Base-by-base conservation (phyloP, 1,140 invertebrate species). In the Caenorhabditis briggsae region DNA sequence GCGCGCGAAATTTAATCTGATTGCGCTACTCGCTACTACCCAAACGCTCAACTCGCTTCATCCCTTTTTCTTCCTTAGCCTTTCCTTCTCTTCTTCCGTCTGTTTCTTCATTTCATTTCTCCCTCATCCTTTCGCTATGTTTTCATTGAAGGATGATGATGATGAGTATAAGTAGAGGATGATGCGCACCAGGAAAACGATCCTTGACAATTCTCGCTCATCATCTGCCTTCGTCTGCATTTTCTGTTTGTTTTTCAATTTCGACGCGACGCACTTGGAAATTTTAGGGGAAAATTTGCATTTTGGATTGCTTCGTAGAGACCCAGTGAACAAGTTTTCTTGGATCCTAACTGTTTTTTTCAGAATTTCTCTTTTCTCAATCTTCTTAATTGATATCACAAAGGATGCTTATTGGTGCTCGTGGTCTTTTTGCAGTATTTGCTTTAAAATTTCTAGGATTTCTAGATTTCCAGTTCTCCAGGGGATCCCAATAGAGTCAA, bases 1-100 rank as follows among this genome's bases (percentile, higher is more conserved):
- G 23, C 64, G 64, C 70, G 70, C 70, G 70, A 78, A 78, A 78
- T 78, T 78, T 78, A 78, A 78, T 78, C 70, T 78, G 70, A 78
- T 78, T 78, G 70, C 70, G 70, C 70, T 83, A 58, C 82, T 83
- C 41, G 33, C 78, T 82, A 53, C 78, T 82, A 55, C 82, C 46
- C 33, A 33, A 33, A 33, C 33, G 53, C 82, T 59, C 55, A 11
- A 83, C 58, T 48, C 78, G 48, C 78, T 82, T 82, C 78, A 58
- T 56, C 82, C 18, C 11, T 25, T 14, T 83, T 61, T 9, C 16
- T 83, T 41, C 82, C 41, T 83, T 25, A 41, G 20, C 58, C 50
- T 61, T 59, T 83, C 20, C 7, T 55, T 78, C 82, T 5, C 18
- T 56, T 5, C 33, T 59, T 83, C 14, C 5, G 25, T 78, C 55